Conservation (phyloP, 2,113 vertebrate genomes). For the Sceloporus undulatus region DNA sequence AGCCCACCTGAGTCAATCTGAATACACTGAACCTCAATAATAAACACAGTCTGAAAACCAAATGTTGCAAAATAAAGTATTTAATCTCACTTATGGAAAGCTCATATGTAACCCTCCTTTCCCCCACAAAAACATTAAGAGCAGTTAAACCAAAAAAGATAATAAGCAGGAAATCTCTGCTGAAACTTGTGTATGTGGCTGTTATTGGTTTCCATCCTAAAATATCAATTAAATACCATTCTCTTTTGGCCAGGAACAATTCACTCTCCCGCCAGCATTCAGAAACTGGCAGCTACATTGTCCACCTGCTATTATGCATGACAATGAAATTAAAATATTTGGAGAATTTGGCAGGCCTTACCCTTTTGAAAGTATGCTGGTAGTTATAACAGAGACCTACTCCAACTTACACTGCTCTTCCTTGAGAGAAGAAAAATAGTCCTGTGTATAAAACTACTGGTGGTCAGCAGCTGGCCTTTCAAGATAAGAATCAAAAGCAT, state of each 20-base stretch:
- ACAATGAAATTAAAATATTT: constrained; percentile 82
- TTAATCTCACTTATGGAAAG: constrained; percentile 7
- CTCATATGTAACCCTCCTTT: not conserved
- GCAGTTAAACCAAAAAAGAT: not conserved
- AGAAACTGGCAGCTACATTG: constrained; percentile 65
- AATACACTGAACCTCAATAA: not conserved
- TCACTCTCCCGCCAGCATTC: constrained; percentile 52
- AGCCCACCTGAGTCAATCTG: fast-evolving
- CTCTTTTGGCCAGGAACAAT: constrained; percentile 68
- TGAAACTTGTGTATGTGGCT: constrained; percentile 32
- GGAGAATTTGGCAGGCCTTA: constrained; percentile 78
- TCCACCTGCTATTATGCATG: constrained; percentile 81
- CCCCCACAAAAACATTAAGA: not conserved
- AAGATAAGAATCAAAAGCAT: constrained; percentile 72
- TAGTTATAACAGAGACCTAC: constrained; percentile 67
- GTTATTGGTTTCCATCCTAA: constrained; percentile 52
- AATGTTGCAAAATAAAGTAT: constrained; percentile 27
- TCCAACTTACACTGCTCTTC: constrained; percentile 58
- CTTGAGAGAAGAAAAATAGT: constrained; percentile 56
- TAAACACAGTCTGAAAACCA: not conserved
- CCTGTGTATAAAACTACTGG: constrained; percentile 55
- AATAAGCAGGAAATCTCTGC: constrained; percentile 30
- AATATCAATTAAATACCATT: constrained; percentile 62
- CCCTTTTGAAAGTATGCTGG: constrained; percentile 62
- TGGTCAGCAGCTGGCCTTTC: constrained; percentile 66